Base-by-base conservation (phyloP, 37 sponge, comb jelly and placozoan species). In the Agelas oroides region DNA sequence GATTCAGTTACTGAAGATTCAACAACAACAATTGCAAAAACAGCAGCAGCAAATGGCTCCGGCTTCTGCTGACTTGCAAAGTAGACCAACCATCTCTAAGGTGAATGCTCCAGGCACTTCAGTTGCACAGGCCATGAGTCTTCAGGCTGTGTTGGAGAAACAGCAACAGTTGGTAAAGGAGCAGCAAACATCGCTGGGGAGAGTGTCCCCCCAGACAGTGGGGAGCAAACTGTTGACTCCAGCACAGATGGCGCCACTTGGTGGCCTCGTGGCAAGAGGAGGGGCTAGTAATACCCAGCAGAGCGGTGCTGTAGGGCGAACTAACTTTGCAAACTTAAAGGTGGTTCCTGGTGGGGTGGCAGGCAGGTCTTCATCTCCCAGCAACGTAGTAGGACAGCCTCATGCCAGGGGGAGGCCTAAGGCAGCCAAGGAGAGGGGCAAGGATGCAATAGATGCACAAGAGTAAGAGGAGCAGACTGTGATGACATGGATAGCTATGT, bases 251-350 rank as follows among this genome's bases (percentile, higher is more conserved):
- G 33, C 34, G 5, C 6, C 68, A 3, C 20, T 31, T 33, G 20
- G 19, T 34, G 19, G 32, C 27, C 28, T 31, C 8, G 5, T 34
- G 20, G 32, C 68, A 34, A 34, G 68, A 46, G 46, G 46, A 46
- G 46, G 46, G 46, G 46, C 46, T 8, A 46, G 46, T 46, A 46
- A 8, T 33, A 32, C 70, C 27, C 34, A 34, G 35, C 34, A 34
- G 35, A 69, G 70, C 15, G 31, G 37, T 25, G 20, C 70, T 69
- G 34, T 23, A 33, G 31, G 63, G 39, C 76, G 56, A 39, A 68
- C 70, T 19, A 54, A 78, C 24, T 76, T 85, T 65, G 78, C 69
- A 25, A 31, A 77, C 52, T 37, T 85, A 46, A 85, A 85, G 37
- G 46, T 46, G 46, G 8, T 46, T 46, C 46, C 46, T 46, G 46